These are phyloP conservation scores for Mungos mungo DNA, from an alignment of 2,113 vertebrate species.

Conservation along the genomic window DNA sequence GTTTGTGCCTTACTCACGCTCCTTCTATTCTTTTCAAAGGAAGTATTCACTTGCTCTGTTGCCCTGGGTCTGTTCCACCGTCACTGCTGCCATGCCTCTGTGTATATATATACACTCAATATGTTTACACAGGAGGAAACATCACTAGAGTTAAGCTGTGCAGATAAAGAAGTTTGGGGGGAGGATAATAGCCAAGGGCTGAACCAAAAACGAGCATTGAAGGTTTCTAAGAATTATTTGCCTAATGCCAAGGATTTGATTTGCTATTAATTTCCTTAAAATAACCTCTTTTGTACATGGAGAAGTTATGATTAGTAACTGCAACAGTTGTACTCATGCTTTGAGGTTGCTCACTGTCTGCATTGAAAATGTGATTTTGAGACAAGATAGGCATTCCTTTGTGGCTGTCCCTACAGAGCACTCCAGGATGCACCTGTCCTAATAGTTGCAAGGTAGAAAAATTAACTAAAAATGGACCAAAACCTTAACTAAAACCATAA, in stretches of 20 bases:
- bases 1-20: background rate
- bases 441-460: background rate
- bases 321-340: background rate
- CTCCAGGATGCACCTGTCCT: background rate
- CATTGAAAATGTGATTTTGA: background rate
- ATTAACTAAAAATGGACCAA: background rate
- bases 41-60: background rate
- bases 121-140: background rate
- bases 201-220: background rate
- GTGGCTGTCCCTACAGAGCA: background rate
- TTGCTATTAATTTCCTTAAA: conserved; percentile 7
- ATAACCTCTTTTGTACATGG: background rate
- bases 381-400: background rate
- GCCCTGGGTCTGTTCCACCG: background rate
- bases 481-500: background rate
- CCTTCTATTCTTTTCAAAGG: background rate
- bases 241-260: background rate
- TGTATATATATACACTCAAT: background rate
- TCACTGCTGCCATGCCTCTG: background rate
- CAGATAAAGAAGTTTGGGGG: background rate
- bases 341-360: background rate
- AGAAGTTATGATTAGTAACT: background rate
- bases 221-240: background rate
- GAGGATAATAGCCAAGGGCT: background rate
- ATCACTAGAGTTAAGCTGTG: background rate